Conservation (phyloP, 2,797 vertebrate genomes). For the Spatula versicolor region DNA sequence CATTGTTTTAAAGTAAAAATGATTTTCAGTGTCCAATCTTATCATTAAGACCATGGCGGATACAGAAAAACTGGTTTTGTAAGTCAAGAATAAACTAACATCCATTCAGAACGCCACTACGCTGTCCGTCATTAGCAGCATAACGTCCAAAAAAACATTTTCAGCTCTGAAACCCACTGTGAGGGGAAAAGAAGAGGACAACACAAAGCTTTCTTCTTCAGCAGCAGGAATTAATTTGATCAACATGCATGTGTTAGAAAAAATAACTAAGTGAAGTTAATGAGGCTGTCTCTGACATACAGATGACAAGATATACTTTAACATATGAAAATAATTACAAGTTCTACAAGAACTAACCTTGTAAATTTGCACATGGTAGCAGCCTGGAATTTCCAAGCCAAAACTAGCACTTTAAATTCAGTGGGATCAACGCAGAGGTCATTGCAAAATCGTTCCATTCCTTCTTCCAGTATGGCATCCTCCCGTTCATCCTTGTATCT, state of each 20-base stretch:
- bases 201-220: background rate
- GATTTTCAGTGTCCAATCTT: background rate
- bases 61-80: background rate
- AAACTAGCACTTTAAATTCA: constrained; percentile 95
- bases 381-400: constrained; percentile 99
- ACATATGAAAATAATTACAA: constrained; percentile 56
- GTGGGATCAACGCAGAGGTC: constrained; percentile 97
- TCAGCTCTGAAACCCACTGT: background rate
- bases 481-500: constrained; percentile 95
- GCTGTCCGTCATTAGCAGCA: background rate
- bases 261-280: constrained; percentile 9
- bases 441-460: constrained; percentile 97
- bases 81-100: background rate
- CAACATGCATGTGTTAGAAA: constrained; percentile 37
- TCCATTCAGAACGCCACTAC: background rate
- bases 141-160: background rate
- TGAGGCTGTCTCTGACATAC: background rate
- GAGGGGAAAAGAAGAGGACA: background rate
- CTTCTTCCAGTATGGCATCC: constrained; percentile 96
- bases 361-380: constrained; percentile 99
- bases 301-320: constrained; percentile 48
- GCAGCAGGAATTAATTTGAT: background rate
- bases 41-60: background rate
- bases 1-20: background rate
- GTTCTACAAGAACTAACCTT: constrained; percentile 83